phyloP scores from a whole-genome alignment of 2,113 vertebrate species.

The Dascyllus trimaculatus region DNA sequence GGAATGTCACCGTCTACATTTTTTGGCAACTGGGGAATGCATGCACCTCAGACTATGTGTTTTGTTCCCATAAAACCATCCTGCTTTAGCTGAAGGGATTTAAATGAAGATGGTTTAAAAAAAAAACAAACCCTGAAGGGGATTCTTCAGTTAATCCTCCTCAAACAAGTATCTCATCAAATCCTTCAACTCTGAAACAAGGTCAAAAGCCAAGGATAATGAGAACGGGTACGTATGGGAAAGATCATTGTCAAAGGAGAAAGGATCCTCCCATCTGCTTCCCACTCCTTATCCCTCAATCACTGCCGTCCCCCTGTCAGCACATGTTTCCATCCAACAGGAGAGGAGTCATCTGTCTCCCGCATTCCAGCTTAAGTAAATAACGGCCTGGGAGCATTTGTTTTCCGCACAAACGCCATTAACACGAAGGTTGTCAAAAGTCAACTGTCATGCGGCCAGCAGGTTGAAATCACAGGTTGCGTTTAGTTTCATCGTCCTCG shows the following conservation, averaged over 20 bases:
- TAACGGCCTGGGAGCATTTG: conserved; percentile 38
- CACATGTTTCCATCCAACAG: conserved; percentile 36
- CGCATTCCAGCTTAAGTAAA: conserved; percentile 37
- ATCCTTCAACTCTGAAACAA: conserved; percentile 69
- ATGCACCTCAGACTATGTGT: conserved; percentile 4
- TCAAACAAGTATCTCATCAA: conserved; percentile 74
- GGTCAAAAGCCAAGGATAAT: conserved; percentile 80
- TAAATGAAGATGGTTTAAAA: conserved; percentile 43
- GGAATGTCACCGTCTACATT: not conserved
- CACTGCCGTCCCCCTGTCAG: conserved; percentile 58
- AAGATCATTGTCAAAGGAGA: conserved; percentile 49
- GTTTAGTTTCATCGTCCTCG: conserved; percentile 52
- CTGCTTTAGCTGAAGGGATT: conserved; percentile 51
- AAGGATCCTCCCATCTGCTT: conserved; percentile 71
- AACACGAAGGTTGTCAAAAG: conserved; percentile 65
- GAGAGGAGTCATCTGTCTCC: conserved; percentile 55
- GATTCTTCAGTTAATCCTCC: conserved; percentile 65
- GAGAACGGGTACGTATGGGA: conserved; percentile 66
- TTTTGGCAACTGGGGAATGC: conserved; percentile 23
- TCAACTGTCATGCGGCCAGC: conserved; percentile 49
- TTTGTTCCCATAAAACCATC: conserved; percentile 32
- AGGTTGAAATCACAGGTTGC: conserved; percentile 57
- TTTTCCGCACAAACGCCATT: conserved; percentile 56
- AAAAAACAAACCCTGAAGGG: not conserved
- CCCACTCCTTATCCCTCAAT: conserved; percentile 66